Percentiles rank a stretch among this genome's conserved stretches.
Conservation (phyloP, 2,888 invertebrate genomes). For the Melolontha melolontha region DNA sequence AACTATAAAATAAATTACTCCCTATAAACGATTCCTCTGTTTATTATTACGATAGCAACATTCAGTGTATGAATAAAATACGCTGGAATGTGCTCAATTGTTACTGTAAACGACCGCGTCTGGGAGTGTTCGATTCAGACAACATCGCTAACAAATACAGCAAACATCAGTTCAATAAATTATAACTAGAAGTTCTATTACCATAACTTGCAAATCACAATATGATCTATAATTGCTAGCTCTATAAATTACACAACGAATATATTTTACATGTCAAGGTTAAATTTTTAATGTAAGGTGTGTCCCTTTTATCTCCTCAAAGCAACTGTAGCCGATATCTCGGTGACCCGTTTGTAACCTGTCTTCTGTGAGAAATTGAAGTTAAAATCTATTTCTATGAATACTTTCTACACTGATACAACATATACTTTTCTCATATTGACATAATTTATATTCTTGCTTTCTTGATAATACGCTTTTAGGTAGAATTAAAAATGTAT, state of each 20-base stretch:
- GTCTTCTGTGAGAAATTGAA: conserved; percentile 8
- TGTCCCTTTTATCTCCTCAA: conserved; percentile 15
- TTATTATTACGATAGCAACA: conserved; percentile 25
- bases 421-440: neutral
- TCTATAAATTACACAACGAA: conserved; percentile 56
- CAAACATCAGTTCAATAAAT: conserved; percentile 48
- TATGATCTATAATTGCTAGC: conserved; percentile 58
- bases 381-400: neutral
- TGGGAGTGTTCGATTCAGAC: conserved; percentile 47
- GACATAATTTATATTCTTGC: too few species aligned
- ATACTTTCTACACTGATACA: neutral
- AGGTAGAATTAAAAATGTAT: too few species aligned
- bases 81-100: conserved; percentile 16
- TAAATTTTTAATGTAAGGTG: conserved; percentile 27
- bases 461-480: too few species aligned
- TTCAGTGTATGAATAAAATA: conserved; percentile 21
- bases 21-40: conserved; percentile 9
- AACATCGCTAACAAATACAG: conserved; percentile 40
- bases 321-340: conserved; percentile 12
- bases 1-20: neutral
- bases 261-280: conserved; percentile 49
- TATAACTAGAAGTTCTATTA: conserved; percentile 46
- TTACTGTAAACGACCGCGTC: conserved; percentile 38
- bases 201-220: conserved; percentile 53
- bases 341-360: conserved; percentile 18